These are phyloP conservation scores for Xylocampa areola DNA, from an alignment of 2,888 invertebrate species.

Conservation along the genomic window DNA sequence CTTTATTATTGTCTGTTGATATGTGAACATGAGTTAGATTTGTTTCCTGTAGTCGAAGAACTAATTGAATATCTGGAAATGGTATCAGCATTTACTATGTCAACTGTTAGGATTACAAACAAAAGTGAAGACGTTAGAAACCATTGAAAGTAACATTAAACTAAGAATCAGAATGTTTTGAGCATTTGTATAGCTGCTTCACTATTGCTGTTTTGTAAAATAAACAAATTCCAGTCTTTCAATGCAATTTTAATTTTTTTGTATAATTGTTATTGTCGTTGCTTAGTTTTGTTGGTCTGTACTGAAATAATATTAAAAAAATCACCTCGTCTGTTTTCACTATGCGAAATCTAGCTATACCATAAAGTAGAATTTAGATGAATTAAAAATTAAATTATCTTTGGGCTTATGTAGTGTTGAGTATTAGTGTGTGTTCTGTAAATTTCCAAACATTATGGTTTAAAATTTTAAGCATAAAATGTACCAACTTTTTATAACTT, in stretches of 20 bases:
- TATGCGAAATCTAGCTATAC: slow-evolving; percentile 7
- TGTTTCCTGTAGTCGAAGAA: slow-evolving; percentile 61
- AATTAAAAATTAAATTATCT: slow-evolving; percentile 3
- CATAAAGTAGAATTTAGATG: slow-evolving; percentile 14
- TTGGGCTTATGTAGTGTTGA: slow-evolving; percentile 13
- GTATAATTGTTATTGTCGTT: slow-evolving; percentile 3
- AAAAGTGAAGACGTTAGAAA: slow-evolving; percentile 12
- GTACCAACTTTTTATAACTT: too few relatives aligned
- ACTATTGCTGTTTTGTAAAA: slow-evolving; percentile 76
- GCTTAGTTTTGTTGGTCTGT: slow-evolving; percentile 14
- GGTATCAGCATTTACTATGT: slow-evolving; percentile 55
- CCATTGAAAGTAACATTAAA: slow-evolving; percentile 36
- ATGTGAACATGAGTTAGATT: slow-evolving; percentile 59
- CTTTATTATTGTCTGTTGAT: slow-evolving; percentile 68
- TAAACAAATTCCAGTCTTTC: slow-evolving; percentile 78
- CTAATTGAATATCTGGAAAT: slow-evolving; percentile 59
- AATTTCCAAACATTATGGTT: too few relatives aligned
- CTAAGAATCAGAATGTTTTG: slow-evolving; percentile 52
- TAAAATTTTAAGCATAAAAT: too few relatives aligned
- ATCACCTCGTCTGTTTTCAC: slow-evolving; percentile 4
- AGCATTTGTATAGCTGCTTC: slow-evolving; percentile 63
- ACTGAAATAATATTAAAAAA: slow-evolving; percentile 18
- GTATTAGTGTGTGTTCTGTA: slow-evolving; percentile 13
- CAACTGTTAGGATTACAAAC: slow-evolving; percentile 28
- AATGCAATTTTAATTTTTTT: slow-evolving; percentile 40